phyloP scores from a whole-genome alignment of 2,888 invertebrate genomes.

The Hylaea fasciaria region DNA sequence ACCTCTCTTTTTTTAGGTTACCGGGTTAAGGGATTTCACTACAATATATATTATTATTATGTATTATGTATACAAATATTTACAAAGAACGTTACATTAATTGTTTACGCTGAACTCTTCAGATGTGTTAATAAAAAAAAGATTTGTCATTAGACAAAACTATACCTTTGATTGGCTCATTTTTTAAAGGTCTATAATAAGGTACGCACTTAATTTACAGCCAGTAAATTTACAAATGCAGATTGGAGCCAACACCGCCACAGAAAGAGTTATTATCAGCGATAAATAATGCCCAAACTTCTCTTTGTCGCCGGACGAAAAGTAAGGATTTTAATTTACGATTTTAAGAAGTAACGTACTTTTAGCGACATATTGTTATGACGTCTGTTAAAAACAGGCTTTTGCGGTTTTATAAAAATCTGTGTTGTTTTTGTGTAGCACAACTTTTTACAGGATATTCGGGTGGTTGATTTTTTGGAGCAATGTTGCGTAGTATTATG shows the following conservation, averaged over 20 bases:
- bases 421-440: constrained; percentile 7
- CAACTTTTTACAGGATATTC: constrained; percentile 11
- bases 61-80: too few relatives aligned
- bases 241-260: constrained; percentile 58
- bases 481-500: not conserved
- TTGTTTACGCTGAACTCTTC: too few relatives aligned
- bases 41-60: too few relatives aligned
- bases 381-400: constrained; percentile 29
- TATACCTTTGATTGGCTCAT: too few relatives aligned
- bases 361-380: constrained; percentile 32
- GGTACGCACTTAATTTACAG: constrained; percentile 62
- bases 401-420: constrained; percentile 28
- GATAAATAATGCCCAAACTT: constrained; percentile 60
- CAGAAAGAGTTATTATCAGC: constrained; percentile 62
- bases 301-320: constrained; percentile 41
- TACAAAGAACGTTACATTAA: too few relatives aligned
- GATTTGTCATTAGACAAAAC: too few relatives aligned
- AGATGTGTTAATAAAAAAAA: too few relatives aligned
- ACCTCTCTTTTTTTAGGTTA: too few relatives aligned
- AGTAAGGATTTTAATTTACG: constrained; percentile 36
- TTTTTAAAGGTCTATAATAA: constrained; percentile 49
- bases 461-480: constrained; percentile 4
- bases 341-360: constrained; percentile 35
- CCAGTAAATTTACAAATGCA: constrained; percentile 62
- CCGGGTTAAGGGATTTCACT: too few relatives aligned